phyloP scores from a whole-genome alignment of 1,140 invertebrate genomes.

The Scaptomyza hsui region DNA sequence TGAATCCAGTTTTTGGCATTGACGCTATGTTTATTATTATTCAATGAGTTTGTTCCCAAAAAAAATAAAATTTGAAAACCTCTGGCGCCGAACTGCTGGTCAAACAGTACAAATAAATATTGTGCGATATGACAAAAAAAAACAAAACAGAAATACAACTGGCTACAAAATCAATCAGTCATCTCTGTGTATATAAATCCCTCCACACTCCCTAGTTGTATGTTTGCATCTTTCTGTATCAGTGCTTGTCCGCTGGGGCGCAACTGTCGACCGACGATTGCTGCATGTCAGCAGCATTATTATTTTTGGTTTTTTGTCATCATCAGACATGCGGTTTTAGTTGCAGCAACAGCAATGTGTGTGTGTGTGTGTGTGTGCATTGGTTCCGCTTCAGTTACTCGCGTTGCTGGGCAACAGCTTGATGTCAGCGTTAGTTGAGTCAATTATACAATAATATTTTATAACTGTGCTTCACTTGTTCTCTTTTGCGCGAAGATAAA shows the following conservation, averaged over 20 bases:
- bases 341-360: conserved; percentile 3
- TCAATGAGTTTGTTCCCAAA: neutral
- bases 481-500: too few relatives aligned
- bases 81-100: neutral
- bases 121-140: conserved; percentile 21
- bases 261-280: conserved; percentile 18
- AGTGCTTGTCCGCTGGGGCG: neutral
- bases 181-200: neutral
- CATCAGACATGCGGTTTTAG: conserved; percentile 6
- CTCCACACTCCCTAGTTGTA: neutral
- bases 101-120: conserved; percentile 24
- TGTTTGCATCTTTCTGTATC: neutral
- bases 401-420: conserved; percentile 56
- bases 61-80: too few relatives aligned
- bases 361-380: conserved; percentile 5
- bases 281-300: conserved; percentile 28
- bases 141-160: neutral
- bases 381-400: conserved; percentile 5
- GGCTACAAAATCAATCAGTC: conserved; percentile 34
- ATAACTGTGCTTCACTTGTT: neutral
- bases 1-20: neutral
- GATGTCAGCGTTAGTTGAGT: conserved; percentile 6
- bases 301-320: conserved; percentile 8
- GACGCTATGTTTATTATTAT: too few relatives aligned
- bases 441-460: conserved; percentile 2